Base-by-base conservation (phyloP, 64 coral and sea anemone species). In the Hydrozoanthus tunicans region DNA sequence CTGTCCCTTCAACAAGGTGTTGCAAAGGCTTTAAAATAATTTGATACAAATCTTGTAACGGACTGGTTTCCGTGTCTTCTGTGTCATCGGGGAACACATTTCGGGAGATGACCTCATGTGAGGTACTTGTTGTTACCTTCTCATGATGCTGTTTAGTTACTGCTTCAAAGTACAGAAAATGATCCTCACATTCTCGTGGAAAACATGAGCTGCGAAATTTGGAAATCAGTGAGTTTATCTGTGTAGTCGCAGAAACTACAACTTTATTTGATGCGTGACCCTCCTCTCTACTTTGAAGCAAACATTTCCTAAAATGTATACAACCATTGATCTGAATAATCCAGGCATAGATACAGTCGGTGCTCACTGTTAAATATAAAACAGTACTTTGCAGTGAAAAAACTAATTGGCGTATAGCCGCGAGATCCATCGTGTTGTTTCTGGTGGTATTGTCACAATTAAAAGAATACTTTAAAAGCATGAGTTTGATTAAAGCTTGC, bases 281-380 rank as follows among this genome's bases (percentile, higher is more conserved):
- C 8, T 24, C 25, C 27, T 76, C 53, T 52, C 26, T 76, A 0
- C 2, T 12, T 52, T 5, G 9, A 3, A 76, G 53, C 1, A 43
- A 53, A 10, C 27, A 11, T 76, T 76, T 85, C 81, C 52, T 85
- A 56, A 85, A 85, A 85, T 85, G 81, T 85, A 85, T 70, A n/a
- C n/a, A 43, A 51, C 81, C 81, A 53, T 85, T 85, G 26, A 68
- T 26, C 52, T 85, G 81, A 67, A 85, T 85, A 85, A 85, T 67
- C 81, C 81, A 85, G 56, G 52, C 15, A 68, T 56, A 13, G 81
- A 85, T 13, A 52, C 81, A 85, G 62, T 85, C 15, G 27, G 23
- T 67, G 27, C 4, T 85, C 51, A 70, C 43, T 85, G 81, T 53
- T 3, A 85, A 56, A 85, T 82, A 82, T 66, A 82, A 63, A 82